These are phyloP conservation scores for Ryuthela nishihirai DNA, from an alignment of 2,888 invertebrate genomes.

Conservation along the genomic window DNA sequence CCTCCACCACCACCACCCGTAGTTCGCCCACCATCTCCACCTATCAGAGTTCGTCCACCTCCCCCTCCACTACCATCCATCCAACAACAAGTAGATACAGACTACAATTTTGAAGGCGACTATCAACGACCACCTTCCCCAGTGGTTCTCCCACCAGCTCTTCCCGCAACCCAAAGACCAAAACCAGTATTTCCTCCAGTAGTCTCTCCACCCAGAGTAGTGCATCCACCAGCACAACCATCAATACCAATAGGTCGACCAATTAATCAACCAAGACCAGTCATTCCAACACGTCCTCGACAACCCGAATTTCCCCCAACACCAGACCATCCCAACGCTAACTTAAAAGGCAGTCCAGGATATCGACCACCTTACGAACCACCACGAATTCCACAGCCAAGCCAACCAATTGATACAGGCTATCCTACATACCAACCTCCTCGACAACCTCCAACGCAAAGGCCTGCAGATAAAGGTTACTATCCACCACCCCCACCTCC, in stretches of 20 bases:
- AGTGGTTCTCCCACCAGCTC: slow-evolving; percentile 13
- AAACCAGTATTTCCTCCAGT: slow-evolving; percentile 26
- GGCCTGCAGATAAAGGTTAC: slow-evolving; percentile 8
- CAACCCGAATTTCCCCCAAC: slow-evolving; percentile 12
- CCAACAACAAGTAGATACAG: slow-evolving; percentile 27
- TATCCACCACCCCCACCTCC: slow-evolving; percentile 18
- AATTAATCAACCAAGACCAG: slow-evolving; percentile 19
- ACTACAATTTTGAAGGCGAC: slow-evolving; percentile 25
- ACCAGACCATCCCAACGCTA: slow-evolving; percentile 28
- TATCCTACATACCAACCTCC: slow-evolving; percentile 27
- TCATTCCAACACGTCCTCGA: slow-evolving; percentile 10
- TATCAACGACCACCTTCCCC: slow-evolving; percentile 6
- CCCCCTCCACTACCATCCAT: slow-evolving; percentile 9
- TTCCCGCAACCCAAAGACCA: slow-evolving; percentile 5
- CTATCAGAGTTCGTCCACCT: neutral
- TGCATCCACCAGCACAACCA: slow-evolving; percentile 25
- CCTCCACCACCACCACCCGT: slow-evolving; percentile 12
- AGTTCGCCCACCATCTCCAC: slow-evolving; percentile 7
- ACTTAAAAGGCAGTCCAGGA: slow-evolving; percentile 21
- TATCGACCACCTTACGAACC: slow-evolving; percentile 18
- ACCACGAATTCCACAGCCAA: slow-evolving; percentile 21
- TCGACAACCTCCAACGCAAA: slow-evolving; percentile 4
- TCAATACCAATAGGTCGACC: neutral
- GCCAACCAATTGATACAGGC: slow-evolving; percentile 17
- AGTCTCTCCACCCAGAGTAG: slow-evolving; percentile 23